phyloP scores from a whole-genome alignment of 30 jellyfish, hydroid and myxozoan species.

The Catostylus mosaicus region DNA sequence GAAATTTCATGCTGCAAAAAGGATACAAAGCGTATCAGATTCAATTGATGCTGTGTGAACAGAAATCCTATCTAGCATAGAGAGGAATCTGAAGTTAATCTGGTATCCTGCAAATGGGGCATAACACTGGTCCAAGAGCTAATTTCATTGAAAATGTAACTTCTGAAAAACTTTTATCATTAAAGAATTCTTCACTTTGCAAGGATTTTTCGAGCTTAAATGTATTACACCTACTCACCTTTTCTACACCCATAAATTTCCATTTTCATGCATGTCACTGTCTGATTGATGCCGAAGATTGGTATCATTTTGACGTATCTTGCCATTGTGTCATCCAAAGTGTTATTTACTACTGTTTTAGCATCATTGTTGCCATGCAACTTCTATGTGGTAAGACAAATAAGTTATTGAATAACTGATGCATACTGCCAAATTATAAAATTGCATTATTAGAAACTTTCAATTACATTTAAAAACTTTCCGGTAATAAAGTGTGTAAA shows the following conservation, averaged over 20 bases:
- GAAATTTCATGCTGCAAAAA: too few species aligned
- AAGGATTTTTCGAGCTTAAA: neutral
- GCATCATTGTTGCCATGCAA: slow-evolving; percentile 22
- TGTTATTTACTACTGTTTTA: slow-evolving; percentile 10
- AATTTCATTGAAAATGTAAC: neutral
- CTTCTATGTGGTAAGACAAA: slow-evolving; percentile 1
- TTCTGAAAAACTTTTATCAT: neutral
- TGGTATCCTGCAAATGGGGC: neutral
- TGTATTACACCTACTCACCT: slow-evolving; percentile 8
- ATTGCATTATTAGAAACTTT: neutral
- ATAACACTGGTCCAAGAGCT: too few species aligned
- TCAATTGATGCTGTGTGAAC: neutral
- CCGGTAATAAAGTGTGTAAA: neutral
- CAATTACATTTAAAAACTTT: too few species aligned
- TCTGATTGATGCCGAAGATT: slow-evolving; percentile 29
- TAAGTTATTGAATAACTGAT: neutral
- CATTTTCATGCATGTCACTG: slow-evolving; percentile 27
- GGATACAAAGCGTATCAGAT: too few species aligned
- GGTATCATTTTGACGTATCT: slow-evolving; percentile 34
- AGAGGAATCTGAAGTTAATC: neutral
- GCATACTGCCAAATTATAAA: neutral
- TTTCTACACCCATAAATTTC: slow-evolving; percentile 54
- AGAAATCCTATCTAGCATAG: neutral
- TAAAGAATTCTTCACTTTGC: neutral
- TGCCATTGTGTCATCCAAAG: slow-evolving; percentile 17